Base-by-base conservation (phyloP, 1,140 invertebrate species). In the Olivierus martensii region DNA sequence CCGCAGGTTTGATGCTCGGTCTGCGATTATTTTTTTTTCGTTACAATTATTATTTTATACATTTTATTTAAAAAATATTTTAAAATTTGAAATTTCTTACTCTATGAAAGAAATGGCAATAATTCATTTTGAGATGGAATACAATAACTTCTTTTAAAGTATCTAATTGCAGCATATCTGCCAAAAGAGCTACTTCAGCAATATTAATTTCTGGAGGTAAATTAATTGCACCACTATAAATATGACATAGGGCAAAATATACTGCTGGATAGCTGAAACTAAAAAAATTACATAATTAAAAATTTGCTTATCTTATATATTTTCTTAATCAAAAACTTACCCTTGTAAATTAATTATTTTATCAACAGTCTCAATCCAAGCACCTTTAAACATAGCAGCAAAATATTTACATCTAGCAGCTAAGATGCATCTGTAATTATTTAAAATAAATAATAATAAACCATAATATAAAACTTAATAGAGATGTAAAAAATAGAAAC, bases 331-430 rank as follows among this genome's bases (percentile, higher is more conserved):
- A 5, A 41, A 46, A 52, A 69, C 71, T 70, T 77, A 90, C 74
- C 86, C 84, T 69, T 87, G 81, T 49, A 90, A 67, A 38, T 80
- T 80, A 52, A 93, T 87, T 22, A 84, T 77, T 65, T 87, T 82
- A 42, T 82, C 81, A 44, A 80, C 77, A 62, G 79, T 84, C 62
- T 89, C 81, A 38, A 80, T 76, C 75, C 83, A 87, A 47, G 82
- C 80, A 2, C 86, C 86, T 59, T 84, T 85, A 2, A 92, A 69
- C 67, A 91, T 84, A 34, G 85, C 87, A 6, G 84, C 85, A 70
- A 93, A 92, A 66, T 92, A 93, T 64, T 87, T 83, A 64, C 87
- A 91, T 35, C 89, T 76, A 7, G 86, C 87, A 49, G 83, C 81
- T 48, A 91, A 69, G 61, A 93, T 87, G 67, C 87, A 91, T 43